These are phyloP conservation scores for Urocynchramus pylzowi DNA, from an alignment of 2,113 vertebrate genomes.

Conservation along the genomic window DNA sequence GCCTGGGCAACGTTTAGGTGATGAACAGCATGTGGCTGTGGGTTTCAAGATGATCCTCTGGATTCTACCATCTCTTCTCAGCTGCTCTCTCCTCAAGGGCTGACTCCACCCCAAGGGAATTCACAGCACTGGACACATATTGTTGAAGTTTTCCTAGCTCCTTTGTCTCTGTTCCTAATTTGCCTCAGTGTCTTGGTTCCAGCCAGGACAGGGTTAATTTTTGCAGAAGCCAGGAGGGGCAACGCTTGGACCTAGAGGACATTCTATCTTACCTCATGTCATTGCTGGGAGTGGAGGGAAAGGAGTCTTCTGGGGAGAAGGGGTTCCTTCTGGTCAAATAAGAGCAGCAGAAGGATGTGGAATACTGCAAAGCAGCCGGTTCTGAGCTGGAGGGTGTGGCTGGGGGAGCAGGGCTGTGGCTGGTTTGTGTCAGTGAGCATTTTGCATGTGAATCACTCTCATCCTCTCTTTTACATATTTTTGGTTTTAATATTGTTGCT, in stretches of 20 bases:
- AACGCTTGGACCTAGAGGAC: background rate
- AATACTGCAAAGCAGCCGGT: accelerated
- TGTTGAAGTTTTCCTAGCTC: background rate
- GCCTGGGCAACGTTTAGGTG: background rate
- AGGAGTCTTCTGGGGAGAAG: background rate
- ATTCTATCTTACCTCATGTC: background rate
- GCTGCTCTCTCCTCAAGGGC: background rate
- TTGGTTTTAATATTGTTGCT: background rate
- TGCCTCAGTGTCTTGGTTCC: background rate
- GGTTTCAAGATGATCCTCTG: background rate
- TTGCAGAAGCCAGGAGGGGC: background rate
- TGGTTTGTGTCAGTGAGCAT: background rate
- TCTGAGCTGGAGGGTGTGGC: background rate
- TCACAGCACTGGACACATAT: background rate
- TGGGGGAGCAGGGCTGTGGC: background rate
- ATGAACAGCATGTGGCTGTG: background rate
- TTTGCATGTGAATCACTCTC: background rate
- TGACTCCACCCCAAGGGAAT: background rate
- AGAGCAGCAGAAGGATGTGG: background rate
- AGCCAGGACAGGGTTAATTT: background rate
- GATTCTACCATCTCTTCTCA: background rate
- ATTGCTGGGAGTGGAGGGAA: background rate
- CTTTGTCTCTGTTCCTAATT: background rate
- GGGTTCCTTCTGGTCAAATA: background rate
- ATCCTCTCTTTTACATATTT: background rate